Evolutionary conservation across 2,797 vertebrate species (phyloP).

Genomic region (Setipinna tenuifilis): DNA sequence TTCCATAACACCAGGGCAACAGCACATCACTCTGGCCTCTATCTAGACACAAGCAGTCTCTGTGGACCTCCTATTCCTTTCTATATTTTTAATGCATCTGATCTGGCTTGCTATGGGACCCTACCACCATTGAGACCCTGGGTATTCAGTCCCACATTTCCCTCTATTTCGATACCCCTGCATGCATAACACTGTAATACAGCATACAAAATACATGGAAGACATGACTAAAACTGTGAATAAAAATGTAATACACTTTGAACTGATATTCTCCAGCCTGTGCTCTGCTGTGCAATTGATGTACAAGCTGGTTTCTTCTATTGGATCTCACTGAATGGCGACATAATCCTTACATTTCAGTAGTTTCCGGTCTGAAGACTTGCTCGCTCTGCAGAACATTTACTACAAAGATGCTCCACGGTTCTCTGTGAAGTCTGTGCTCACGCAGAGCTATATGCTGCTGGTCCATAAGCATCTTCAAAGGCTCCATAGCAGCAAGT

Average conservation of each 20-base stretch:
- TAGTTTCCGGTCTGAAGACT: background rate
- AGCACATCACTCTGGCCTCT: too few relatives aligned
- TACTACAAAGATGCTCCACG: background rate
- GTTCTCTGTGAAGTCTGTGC: background rate
- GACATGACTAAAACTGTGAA: background rate
- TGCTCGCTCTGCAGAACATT: background rate
- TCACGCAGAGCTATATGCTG: background rate
- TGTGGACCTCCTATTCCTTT: too few relatives aligned
- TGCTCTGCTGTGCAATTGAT: background rate
- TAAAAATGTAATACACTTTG: background rate
- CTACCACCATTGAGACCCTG: too few relatives aligned
- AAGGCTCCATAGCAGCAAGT: background rate
- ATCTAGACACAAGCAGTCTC: too few relatives aligned
- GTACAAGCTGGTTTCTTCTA: background rate
- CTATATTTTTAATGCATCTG: too few relatives aligned
- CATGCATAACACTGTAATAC: background rate
- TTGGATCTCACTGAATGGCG: background rate
- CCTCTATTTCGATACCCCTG: too few relatives aligned
- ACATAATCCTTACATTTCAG: slow-evolving; percentile 7
- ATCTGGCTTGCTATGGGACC: too few relatives aligned
- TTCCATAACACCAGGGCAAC: background rate
- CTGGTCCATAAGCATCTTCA: slow-evolving; percentile 5
- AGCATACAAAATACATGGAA: background rate
- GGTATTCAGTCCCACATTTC: too few relatives aligned
- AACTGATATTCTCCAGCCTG: background rate